Evolutionary conservation across 1,140 invertebrate genomes (phyloP), one percentile per base, ranked within the genome.

Genomic region (Cotesia vestalis): DNA sequence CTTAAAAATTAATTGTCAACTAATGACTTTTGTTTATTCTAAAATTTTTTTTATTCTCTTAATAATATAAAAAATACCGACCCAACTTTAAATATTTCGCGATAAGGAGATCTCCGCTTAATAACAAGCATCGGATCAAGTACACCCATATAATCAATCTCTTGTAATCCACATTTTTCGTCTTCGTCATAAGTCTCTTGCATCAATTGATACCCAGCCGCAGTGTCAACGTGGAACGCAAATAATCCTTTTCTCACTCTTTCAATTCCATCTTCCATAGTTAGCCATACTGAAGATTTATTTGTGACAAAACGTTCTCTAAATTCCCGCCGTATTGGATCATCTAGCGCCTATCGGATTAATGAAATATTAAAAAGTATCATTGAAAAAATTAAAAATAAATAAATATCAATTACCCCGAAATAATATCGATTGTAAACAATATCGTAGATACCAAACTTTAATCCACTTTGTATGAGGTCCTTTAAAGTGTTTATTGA

Each of bases 361-460:
- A 59, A 8, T 20, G 8, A 59, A 6, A 11, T 9, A 17, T 20
- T 20, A 3, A 59, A 20, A 20, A 20, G n/a, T 27, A 27, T 27
- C 27, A 27, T 27, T 27, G 27, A 27, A 27, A 27, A 27, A 27
- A 27, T 27, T 27, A 27, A 27, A 27, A 40, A 55, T 12, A 14
- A 51, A 38, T 46, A 14, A 38, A 27, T 27, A 27, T 2, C 2
- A 59, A 66, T 64, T 77, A 92, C 91, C 78, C 88, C 82, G 77
- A 92, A 91, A 75, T 90, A 92, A 80, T 91, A 87, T 76, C 86
- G 87, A 77, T 90, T 91, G 77, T 89, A 91, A 34, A 90, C 87
- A 52, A 86, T 89, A 75, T 92, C 90, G 71, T 91, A 88, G 0
- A 88, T 89, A 0, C 88, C 91, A 36, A 91, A 81, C 72, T 88